Evolutionary conservation across 2,113 vertebrate genomes (phyloP).

Genomic region (Clarias batrachus): DNA sequence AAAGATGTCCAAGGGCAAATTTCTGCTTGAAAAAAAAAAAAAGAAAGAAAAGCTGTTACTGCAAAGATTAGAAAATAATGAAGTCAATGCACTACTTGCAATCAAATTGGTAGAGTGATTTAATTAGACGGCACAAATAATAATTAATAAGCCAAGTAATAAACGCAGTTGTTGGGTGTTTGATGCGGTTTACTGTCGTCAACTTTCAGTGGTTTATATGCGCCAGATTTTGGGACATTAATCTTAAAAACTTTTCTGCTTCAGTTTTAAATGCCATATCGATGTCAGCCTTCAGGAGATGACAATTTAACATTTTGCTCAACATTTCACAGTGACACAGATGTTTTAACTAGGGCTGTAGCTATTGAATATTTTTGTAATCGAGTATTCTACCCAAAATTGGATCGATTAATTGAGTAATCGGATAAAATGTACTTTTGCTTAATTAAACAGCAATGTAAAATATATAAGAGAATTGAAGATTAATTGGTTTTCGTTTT

Average conservation of each 20-base stretch:
- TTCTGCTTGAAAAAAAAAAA: background rate
- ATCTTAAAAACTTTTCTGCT: slow-evolving; percentile 31
- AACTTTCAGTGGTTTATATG: background rate
- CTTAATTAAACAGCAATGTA: too few species aligned
- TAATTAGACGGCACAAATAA: too few species aligned
- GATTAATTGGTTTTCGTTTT: too few species aligned
- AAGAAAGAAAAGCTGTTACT: background rate
- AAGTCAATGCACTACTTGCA: too few species aligned
- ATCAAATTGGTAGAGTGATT: background rate
- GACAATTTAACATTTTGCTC: slow-evolving; percentile 29
- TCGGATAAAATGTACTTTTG: too few species aligned
- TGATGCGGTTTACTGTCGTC: background rate
- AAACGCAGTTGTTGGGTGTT: background rate
- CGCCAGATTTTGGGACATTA: background rate
- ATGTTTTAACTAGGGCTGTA: slow-evolving; percentile 13
- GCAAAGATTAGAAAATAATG: background rate
- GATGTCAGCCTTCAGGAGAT: slow-evolving; percentile 25
- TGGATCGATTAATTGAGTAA: too few species aligned
- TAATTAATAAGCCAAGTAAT: background rate
- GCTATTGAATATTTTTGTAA: too few species aligned
- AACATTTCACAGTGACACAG: slow-evolving; percentile 24
- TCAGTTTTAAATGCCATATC: slow-evolving; percentile 51
- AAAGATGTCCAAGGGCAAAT: background rate
- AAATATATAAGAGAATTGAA: too few species aligned
- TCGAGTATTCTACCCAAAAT: too few species aligned